Conservation (phyloP, 2,797 vertebrate genomes). For the Apogon talboti region DNA sequence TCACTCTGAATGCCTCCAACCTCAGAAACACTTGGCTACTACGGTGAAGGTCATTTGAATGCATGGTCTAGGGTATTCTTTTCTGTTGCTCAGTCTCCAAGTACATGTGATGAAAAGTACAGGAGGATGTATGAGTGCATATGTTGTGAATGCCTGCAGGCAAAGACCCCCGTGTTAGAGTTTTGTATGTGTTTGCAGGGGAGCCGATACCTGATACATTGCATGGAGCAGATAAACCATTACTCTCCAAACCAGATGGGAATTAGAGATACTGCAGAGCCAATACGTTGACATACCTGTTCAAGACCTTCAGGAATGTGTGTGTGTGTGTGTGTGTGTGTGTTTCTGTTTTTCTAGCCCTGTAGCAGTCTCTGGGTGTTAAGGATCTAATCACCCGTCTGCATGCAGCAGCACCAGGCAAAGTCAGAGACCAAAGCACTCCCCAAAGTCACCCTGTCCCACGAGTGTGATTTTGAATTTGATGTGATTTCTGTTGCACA, state of each 20-base stretch:
- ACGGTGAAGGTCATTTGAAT: neutral
- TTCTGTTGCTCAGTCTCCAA: conserved; percentile 1
- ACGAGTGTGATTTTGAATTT: conserved; percentile 9
- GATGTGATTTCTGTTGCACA: conserved; percentile 23
- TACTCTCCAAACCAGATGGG: conserved; percentile 53
- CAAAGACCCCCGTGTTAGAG: conserved; percentile 3
- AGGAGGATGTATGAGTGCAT: conserved; percentile 15
- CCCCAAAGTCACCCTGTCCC: conserved; percentile 19
- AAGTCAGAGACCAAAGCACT: conserved; percentile 25
- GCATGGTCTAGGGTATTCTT: conserved; percentile 24
- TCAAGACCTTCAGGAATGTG: neutral
- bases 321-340: neutral
- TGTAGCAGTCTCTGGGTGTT: neutral
- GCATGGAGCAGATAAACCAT: conserved; percentile 40
- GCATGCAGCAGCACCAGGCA: conserved; percentile 22
- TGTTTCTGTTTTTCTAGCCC: neutral
- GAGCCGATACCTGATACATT: conserved; percentile 32
- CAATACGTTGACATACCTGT: neutral
- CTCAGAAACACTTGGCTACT: neutral
- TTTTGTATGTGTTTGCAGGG: neutral
- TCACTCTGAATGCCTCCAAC: neutral
- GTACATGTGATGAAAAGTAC: conserved; percentile 4
- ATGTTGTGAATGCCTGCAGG: neutral
- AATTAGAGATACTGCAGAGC: neutral
- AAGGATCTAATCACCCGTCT: conserved; percentile 7